These are phyloP conservation scores for Champsocephalus gunnari DNA, from an alignment of 2,797 vertebrate genomes.

Conservation along the genomic window DNA sequence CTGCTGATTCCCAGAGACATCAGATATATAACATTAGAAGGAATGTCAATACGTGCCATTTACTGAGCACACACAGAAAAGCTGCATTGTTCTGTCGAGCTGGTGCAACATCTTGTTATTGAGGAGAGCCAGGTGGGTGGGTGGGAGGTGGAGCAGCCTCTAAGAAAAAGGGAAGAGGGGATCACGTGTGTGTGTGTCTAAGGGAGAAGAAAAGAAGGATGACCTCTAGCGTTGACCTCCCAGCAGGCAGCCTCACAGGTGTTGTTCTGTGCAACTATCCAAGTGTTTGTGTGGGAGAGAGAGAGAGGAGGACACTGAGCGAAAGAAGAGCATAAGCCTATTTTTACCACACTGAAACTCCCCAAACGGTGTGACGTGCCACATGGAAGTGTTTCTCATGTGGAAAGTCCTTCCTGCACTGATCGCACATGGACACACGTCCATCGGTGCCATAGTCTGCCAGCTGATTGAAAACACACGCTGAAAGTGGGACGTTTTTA, in stretches of 20 bases:
- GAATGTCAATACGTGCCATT: neutral
- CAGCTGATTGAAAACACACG: constrained; percentile 33
- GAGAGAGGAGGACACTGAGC: constrained; percentile 11
- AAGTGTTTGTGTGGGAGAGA: constrained; percentile 1
- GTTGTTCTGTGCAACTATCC: constrained; percentile 24
- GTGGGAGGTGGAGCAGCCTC: constrained; percentile 39
- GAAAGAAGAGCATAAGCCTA: constrained; percentile 13
- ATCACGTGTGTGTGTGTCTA: neutral
- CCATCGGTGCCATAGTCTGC: constrained; percentile 26
- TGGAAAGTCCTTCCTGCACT: constrained; percentile 60
- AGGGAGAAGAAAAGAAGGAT: neutral
- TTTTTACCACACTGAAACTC: constrained; percentile 47
- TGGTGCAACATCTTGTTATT: neutral
- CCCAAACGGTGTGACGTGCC: constrained; percentile 38
- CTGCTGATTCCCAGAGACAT: neutral
- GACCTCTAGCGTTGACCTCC: constrained; percentile 45
- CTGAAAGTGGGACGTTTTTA: constrained; percentile 39
- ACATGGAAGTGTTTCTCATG: constrained; percentile 58
- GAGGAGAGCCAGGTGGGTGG: constrained; percentile 32
- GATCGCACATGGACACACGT: constrained; percentile 43
- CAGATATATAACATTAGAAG: neutral
- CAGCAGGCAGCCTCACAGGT: constrained; percentile 53
- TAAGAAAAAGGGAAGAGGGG: constrained; percentile 7
- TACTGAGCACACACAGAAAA: neutral
- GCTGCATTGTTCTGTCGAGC: neutral